phyloP scores from a whole-genome alignment of 2,888 invertebrate species.

The Agrypnus murinus region DNA sequence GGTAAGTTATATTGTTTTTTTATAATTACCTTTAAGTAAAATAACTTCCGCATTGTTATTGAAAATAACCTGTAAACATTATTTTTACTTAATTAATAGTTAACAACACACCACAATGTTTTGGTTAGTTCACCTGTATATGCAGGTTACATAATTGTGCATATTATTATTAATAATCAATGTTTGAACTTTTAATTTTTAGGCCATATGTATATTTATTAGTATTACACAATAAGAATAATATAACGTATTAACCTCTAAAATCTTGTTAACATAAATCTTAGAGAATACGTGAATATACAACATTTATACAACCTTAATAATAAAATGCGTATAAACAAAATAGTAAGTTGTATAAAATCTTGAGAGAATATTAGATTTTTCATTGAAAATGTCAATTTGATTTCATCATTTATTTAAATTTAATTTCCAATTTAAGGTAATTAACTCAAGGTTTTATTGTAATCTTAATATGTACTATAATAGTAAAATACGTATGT shows the following conservation, averaged over 20 bases:
- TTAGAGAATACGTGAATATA: background rate
- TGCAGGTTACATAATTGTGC: background rate
- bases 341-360: too few relatives aligned
- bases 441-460: background rate
- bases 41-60: constrained; percentile 20
- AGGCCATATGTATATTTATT: constrained; percentile 6
- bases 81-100: too few relatives aligned
- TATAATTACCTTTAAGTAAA: background rate
- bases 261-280: background rate
- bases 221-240: background rate
- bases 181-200: constrained; percentile 3
- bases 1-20: constrained; percentile 33
- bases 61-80: too few relatives aligned
- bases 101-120: too few relatives aligned
- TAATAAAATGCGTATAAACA: too few relatives aligned
- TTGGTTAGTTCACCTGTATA: too few relatives aligned
- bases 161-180: too few relatives aligned
- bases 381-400: background rate
- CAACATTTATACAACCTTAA: too few relatives aligned
- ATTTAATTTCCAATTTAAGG: too few relatives aligned
- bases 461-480: too few relatives aligned
- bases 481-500: too few relatives aligned
- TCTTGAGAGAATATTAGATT: background rate
- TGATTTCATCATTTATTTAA: constrained; percentile 4
- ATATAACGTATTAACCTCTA: background rate